Evolutionary conservation across 2,888 invertebrate species (phyloP).

Genomic region (Lacanobia oleracea): DNA sequence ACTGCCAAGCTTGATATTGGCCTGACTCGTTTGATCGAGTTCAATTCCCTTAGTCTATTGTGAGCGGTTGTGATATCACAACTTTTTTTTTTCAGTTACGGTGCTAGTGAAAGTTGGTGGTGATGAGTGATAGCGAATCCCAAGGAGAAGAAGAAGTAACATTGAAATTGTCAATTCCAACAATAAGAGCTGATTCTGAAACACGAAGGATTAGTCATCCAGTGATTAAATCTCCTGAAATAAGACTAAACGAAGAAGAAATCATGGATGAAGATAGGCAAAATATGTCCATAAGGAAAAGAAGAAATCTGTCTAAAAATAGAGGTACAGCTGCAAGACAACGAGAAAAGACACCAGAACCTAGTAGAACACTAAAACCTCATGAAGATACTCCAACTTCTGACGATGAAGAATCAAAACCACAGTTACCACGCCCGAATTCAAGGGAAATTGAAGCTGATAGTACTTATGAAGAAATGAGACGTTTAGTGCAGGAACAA

Average conservation of each 20-base stretch:
- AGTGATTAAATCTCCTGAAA: conserved; percentile 75
- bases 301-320: conserved; percentile 91
- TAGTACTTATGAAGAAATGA: conserved; percentile 88
- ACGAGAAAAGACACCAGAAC: conserved; percentile 89
- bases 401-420: conserved; percentile 85
- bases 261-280: conserved; percentile 85
- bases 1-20: conserved; percentile 79
- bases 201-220: conserved; percentile 78
- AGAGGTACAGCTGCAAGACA: conserved; percentile 86
- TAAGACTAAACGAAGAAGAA: conserved; percentile 65
- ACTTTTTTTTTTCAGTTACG: conserved; percentile 77
- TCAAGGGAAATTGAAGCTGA: conserved; percentile 88
- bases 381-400: conserved; percentile 92
- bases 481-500: conserved; percentile 83
- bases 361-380: conserved; percentile 85
- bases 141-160: conserved; percentile 68
- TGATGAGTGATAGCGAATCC: conserved; percentile 80
- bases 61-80: conserved; percentile 70
- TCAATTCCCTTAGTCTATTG: conserved; percentile 74
- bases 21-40: conserved; percentile 66
- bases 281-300: conserved; percentile 90
- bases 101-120: conserved; percentile 63
- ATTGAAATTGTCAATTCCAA: conserved; percentile 77
- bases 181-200: conserved; percentile 81
- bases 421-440: conserved; percentile 69